Percentiles rank a stretch among this genome's conserved stretches.
Evolutionary conservation across 1,140 invertebrate species (phyloP).

Genomic region (Chymomyza costata): DNA sequence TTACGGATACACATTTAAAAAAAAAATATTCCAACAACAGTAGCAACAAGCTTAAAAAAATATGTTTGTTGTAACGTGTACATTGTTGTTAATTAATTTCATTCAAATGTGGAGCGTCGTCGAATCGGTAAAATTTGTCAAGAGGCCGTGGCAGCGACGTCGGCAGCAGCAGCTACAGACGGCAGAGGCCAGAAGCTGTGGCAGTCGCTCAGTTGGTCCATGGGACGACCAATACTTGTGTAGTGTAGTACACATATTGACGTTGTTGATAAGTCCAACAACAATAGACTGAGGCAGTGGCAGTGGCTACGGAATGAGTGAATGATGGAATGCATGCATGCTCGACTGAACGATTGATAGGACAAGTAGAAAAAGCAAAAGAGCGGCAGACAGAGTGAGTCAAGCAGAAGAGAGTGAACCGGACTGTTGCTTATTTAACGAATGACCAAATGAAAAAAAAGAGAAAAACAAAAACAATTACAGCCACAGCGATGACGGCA

Average conservation of each 20-base stretch:
- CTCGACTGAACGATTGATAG: conserved; percentile 53
- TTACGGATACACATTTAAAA: too few species aligned
- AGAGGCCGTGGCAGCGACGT: conserved; percentile 22
- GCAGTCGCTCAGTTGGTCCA: too few species aligned
- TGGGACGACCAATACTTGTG: too few species aligned
- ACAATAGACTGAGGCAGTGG: conserved; percentile 19
- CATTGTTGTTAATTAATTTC: conserved; percentile 41
- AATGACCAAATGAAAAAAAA: conserved; percentile 50
- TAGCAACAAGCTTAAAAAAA: too few species aligned
- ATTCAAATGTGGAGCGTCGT: conserved; percentile 40
- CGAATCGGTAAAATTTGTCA: too few species aligned
- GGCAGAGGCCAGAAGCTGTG: too few species aligned
- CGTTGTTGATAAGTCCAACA: conserved; percentile 36
- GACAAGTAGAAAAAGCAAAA: too few species aligned
- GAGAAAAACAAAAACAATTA: conserved; percentile 32
- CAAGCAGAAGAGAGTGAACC: too few species aligned
- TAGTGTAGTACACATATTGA: neutral
- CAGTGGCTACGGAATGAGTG: too few species aligned
- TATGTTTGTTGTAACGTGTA: conserved; percentile 33
- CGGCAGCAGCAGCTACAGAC: too few species aligned
- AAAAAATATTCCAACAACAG: too few species aligned
- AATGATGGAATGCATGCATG: conserved; percentile 23
- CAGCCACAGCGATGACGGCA: conserved; percentile 16
- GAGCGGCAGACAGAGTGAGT: too few species aligned
- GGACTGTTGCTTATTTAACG: conserved; percentile 45